Conservation (phyloP, 2,113 vertebrate species). For the Megaleporinus macrocephalus region DNA sequence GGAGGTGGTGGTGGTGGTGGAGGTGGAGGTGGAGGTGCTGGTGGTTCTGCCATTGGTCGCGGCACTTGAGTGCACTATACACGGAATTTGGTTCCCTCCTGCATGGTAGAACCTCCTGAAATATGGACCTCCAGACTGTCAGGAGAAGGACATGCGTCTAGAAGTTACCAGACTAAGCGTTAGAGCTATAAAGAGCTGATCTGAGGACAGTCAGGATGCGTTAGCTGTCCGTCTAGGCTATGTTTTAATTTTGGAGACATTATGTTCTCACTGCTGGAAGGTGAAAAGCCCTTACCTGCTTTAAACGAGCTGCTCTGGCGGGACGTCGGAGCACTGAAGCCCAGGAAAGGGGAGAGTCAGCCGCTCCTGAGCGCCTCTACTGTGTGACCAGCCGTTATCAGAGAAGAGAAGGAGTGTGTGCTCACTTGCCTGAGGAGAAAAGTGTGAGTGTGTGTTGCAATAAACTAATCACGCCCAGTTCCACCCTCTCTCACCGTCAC, state of each 20-base stretch:
- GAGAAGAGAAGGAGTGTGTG: not conserved
- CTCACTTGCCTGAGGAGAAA: not conserved
- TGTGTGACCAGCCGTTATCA: not conserved
- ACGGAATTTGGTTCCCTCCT: not conserved
- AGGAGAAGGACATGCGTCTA: not conserved
- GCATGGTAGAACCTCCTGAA: not conserved
- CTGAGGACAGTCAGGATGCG: too few relatives aligned
- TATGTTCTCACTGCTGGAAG: not conserved
- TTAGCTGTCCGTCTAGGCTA: too few relatives aligned
- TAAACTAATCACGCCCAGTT: conserved; percentile 6
- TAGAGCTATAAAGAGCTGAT: not conserved
- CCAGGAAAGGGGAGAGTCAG: not conserved
- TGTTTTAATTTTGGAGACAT: not conserved
- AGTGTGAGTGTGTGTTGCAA: conserved; percentile 18
- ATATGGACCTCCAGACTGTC: not conserved
- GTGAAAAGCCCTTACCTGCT: conserved; percentile 15
- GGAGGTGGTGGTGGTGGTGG: conserved; percentile 44
- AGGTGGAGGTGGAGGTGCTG: conserved; percentile 30
- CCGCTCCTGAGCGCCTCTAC: not conserved
- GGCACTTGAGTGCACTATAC: conserved; percentile 4
- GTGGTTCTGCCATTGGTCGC: conserved; percentile 42
- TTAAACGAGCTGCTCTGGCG: not conserved
- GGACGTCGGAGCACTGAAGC: not conserved
- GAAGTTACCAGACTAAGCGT: not conserved
- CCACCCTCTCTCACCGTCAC: not conserved